These are phyloP conservation scores for Margarornis squamiger DNA, from an alignment of 2,797 vertebrate genomes.

Conservation along the genomic window DNA sequence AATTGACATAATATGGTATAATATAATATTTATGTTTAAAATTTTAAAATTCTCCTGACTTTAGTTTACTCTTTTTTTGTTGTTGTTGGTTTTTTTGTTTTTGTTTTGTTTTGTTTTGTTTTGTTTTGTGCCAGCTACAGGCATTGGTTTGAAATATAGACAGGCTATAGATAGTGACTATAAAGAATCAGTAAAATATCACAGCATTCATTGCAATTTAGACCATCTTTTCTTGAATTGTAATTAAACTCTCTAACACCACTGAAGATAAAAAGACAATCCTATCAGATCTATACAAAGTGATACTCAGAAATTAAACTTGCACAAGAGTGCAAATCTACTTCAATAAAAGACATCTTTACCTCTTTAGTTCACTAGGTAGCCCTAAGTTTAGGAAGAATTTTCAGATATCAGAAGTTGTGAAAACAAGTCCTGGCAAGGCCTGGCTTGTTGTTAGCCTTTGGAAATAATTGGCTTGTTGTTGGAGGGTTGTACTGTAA, in stretches of 20 bases:
- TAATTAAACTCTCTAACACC: not conserved
- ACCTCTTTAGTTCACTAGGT: not conserved
- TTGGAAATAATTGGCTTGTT: not conserved
- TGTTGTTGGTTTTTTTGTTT: not conserved
- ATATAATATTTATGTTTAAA: not conserved
- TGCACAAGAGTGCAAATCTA: not conserved
- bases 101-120: not conserved
- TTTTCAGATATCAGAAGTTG: not conserved
- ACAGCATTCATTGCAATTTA: not conserved
- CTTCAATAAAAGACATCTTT: not conserved
- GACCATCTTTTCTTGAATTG: not conserved
- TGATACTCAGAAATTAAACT: not conserved
- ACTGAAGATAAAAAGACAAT: not conserved
- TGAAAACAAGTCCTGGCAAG: not conserved
- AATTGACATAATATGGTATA: not conserved
- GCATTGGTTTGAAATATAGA: not conserved
- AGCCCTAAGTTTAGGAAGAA: not conserved
- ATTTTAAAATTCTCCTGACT: not conserved
- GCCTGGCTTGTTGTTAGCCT: not conserved
- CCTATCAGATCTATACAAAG: not conserved
- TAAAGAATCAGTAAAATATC: not conserved
- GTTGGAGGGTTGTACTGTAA: not conserved
- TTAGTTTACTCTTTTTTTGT: not conserved
- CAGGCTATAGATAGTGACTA: not conserved
- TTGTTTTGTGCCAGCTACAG: not conserved